Base-by-base conservation (phyloP, 2,113 vertebrate species). In the Ctenomys sociabilis region DNA sequence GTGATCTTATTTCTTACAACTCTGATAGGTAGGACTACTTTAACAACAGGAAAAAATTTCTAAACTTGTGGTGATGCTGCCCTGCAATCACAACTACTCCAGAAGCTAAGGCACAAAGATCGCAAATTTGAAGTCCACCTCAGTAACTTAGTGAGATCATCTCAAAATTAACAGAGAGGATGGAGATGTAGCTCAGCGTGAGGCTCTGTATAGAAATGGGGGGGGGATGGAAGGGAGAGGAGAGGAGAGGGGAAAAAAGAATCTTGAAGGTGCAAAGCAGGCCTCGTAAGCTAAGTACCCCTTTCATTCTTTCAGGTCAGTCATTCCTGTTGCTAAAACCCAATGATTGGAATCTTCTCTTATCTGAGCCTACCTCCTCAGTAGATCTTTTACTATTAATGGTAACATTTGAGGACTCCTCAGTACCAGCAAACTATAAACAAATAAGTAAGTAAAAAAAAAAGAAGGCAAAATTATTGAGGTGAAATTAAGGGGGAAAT, bases 331-430 rank as follows among this genome's bases (percentile, higher is more conserved):
- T 90, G 75, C n/a, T 28, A 52, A 90, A 83, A 72, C 30, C 83
- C 43, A 78, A 16, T 68, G 85, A 68, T 5, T 37, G 37, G 37
- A 87, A 92, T 81, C 40, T 96, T 94, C 93, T 61, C 88, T 52
- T 95, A 87, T 16, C 61, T 92, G 70, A 40, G 63, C 82, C 24
- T 87, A 66, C 88, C 87, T 93, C 49, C 75, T 84, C 40, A 84
- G 93, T 66, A 68, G 81, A 73, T 78, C 77, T 45, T 45, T 78
- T 86, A 68, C 32, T 87, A 73, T 43, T 68, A 78, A 32, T 66
- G 61, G 26, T 92, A 68, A 80, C 68, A 80, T 84, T 37, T 54
- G 70, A 96, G 63, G 30, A 22, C 54, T 77, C 35, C 32, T 32
- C 91, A 45, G 40, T 43, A 45, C 13, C 22, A 75, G 12, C 22